Percentiles rank a stretch among this genome's conserved stretches.
Evolutionary conservation across 2,113 vertebrate genomes (phyloP).

Genomic region (Bungarus multicinctus): DNA sequence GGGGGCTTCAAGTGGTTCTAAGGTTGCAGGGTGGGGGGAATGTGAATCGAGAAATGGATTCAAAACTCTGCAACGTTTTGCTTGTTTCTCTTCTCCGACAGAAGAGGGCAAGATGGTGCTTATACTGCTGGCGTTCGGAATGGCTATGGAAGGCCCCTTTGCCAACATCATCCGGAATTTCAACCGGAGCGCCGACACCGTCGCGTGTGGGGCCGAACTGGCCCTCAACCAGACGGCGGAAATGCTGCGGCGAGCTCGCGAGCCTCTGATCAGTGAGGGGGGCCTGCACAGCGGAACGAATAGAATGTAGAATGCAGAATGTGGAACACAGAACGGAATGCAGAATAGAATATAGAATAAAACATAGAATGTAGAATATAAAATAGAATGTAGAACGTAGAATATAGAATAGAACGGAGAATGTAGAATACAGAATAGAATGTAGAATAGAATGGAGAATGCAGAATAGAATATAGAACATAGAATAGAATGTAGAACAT

Average conservation of each 20-base stretch:
- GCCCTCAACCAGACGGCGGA: slow-evolving; percentile 84
- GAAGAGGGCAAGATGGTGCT: slow-evolving; percentile 75
- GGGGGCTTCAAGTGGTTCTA: not conserved
- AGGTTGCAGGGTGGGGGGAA: not conserved
- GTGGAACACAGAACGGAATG: no score
- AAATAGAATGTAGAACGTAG: no score
- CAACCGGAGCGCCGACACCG: slow-evolving; percentile 69
- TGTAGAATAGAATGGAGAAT: no score
- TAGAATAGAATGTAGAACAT: no score
- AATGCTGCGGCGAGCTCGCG: slow-evolving; percentile 63
- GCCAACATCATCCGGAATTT: slow-evolving; percentile 81
- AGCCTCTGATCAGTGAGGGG: slow-evolving; percentile 81
- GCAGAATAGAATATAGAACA: no score
- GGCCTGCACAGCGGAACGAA: accelerated
- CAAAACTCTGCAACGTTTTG: not conserved
- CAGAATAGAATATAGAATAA: no score
- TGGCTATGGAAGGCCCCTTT: slow-evolving; percentile 80
- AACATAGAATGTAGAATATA: no score
- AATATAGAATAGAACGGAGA: no score
- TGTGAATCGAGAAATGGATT: not conserved
- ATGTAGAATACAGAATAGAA: no score
- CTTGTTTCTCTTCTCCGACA: slow-evolving; percentile 33
- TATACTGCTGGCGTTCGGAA: slow-evolving; percentile 69
- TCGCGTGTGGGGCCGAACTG: slow-evolving; percentile 83
- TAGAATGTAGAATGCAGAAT: no score